Evolutionary conservation across 2,888 invertebrate species (phyloP).

Genomic region (Drosophila anceps): DNA sequence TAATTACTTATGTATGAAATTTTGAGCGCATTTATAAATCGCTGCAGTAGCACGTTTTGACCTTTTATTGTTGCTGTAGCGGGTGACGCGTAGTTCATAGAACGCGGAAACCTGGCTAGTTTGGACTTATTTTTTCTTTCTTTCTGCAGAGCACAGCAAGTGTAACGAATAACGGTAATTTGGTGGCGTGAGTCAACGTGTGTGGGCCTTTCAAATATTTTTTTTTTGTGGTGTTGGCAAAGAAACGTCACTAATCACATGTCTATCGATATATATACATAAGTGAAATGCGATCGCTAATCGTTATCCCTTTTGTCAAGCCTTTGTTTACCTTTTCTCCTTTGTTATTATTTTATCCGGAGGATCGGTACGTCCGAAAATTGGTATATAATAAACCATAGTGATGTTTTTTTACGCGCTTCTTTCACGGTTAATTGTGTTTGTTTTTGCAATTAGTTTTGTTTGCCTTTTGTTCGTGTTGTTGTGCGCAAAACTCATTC

Average conservation of each 20-base stretch:
- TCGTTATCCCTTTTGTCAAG: not conserved
- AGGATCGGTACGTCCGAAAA: constrained; percentile 81
- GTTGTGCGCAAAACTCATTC: constrained; percentile 65
- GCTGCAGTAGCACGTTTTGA: constrained; percentile 70
- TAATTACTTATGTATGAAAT: constrained; percentile 53
- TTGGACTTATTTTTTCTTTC: constrained; percentile 9
- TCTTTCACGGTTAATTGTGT: constrained; percentile 57
- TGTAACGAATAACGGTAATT: constrained; percentile 46
- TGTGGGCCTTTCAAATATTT: constrained; percentile 3
- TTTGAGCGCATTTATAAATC: constrained; percentile 47
- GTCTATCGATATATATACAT: not conserved
- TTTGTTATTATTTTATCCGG: constrained; percentile 83
- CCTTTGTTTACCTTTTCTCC: constrained; percentile 78
- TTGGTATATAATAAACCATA: constrained; percentile 85
- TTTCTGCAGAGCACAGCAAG: constrained; percentile 49
- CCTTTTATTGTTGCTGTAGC: constrained; percentile 47
- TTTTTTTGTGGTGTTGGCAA: constrained; percentile 37
- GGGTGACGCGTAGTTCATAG: constrained; percentile 64
- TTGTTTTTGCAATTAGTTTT: constrained; percentile 67
- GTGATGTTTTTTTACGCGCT: constrained; percentile 27
- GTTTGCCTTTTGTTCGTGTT: constrained; percentile 32
- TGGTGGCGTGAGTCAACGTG: constrained; percentile 58
- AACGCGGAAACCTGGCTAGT: constrained; percentile 72
- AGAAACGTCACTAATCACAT: not conserved
- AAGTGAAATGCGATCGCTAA: constrained; percentile 9